Percentiles rank a stretch among this genome's conserved stretches.
These are phyloP conservation scores for Amphimallon solstitiale DNA, from an alignment of 2,888 invertebrate genomes.

Conservation along the genomic window DNA sequence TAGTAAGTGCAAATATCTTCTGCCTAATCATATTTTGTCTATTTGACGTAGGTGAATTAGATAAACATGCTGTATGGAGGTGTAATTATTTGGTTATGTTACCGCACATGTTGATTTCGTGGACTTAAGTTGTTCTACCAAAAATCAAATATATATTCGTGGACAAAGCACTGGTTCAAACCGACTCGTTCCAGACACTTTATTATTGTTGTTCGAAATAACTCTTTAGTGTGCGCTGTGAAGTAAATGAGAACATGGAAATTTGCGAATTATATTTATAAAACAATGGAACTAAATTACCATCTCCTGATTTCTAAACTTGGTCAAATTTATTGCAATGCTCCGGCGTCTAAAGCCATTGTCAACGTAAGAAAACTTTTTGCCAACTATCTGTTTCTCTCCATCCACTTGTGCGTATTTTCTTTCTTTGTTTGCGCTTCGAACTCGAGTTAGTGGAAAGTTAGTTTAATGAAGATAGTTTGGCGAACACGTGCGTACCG, in stretches of 20 bases:
- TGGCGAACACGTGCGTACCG: conserved; percentile 45
- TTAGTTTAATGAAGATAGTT: conserved; percentile 52
- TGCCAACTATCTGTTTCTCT: conserved; percentile 2
- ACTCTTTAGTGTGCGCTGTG: conserved; percentile 39
- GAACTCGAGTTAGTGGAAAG: conserved; percentile 36
- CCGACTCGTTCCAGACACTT: conserved; percentile 12
- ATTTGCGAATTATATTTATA: conserved; percentile 33
- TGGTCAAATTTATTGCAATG: conserved; percentile 48
- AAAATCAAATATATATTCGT: conserved; percentile 21
- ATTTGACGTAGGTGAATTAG: too few relatives aligned
- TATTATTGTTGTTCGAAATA: conserved; percentile 21
- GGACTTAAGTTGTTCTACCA: conserved; percentile 8
- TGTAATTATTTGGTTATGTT: too few relatives aligned
- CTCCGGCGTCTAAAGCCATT: conserved; percentile 41
- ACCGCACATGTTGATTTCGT: too few relatives aligned
- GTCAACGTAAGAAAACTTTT: conserved; percentile 39
- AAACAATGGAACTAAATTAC: conserved; percentile 44
- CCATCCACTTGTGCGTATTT: background rate
- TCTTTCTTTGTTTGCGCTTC: background rate
- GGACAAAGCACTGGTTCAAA: conserved; percentile 9
- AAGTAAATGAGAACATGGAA: conserved; percentile 27
- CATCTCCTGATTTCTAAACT: conserved; percentile 43
- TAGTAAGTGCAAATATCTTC: too few relatives aligned
- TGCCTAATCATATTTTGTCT: too few relatives aligned
- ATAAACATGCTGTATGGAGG: too few relatives aligned